Evolutionary conservation across 2,888 invertebrate genomes (phyloP), one percentile per base, ranked within the genome.

Genomic region (Sminthurinus aureus): DNA sequence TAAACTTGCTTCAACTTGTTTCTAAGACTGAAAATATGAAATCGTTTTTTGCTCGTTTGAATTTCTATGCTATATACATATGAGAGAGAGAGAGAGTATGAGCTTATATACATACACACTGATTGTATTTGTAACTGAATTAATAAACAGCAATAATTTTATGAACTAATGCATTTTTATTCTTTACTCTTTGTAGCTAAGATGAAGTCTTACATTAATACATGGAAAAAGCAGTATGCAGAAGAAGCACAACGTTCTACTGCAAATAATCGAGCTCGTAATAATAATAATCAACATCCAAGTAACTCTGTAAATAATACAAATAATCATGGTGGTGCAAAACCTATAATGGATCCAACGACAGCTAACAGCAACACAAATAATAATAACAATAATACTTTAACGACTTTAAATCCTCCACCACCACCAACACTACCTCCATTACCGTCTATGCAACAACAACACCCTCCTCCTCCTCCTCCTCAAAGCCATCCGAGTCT

Each of bases 161-260:
- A n/a, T n/a, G n/a, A n/a, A n/a, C n/a, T n/a, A n/a, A n/a, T n/a
- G n/a, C n/a, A n/a, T n/a, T n/a, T n/a, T n/a, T n/a, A n/a, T n/a
- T n/a, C n/a, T n/a, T n/a, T n/a, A n/a, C n/a, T n/a, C n/a, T n/a
- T n/a, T n/a, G n/a, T n/a, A n/a, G n/a, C n/a, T n/a, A n/a, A 96
- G 91, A 94, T 95, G 90, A 93, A 93, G 88, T 91, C 92, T 0
- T 94, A 93, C 89, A 93, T 95, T 89, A 91, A 91, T 79, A 88
- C 87, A 20, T 88, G 88, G 88, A 88, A 88, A 75, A 88, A 87
- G 84, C 87, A 87, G 76, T 88, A 88, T 77, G 87, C 88, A 11
- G 88, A 88, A 71, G 88, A 88, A 81, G 85, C 86, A 50, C 87
- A 86, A 52, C 86, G 87, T 24, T 84, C 81, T 15, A 83, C 84